Evolutionary conservation across 2,113 vertebrate species (phyloP).

Genomic region (Aldabrachelys gigantea): DNA sequence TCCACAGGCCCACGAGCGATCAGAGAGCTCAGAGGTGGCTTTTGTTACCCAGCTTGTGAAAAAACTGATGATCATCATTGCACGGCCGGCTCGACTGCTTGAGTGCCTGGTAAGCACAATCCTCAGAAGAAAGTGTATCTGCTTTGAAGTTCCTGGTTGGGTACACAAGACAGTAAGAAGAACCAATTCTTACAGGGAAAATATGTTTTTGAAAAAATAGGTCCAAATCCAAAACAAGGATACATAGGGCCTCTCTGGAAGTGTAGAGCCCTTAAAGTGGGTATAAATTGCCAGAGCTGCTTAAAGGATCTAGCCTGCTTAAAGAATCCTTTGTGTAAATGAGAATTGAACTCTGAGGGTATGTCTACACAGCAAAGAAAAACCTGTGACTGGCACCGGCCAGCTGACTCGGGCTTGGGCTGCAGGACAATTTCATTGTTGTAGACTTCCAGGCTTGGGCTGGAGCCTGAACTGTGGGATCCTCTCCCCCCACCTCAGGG

Average conservation of each 20-base stretch:
- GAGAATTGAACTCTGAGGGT: background rate
- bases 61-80: slow-evolving; percentile 97
- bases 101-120: slow-evolving; percentile 93
- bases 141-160: background rate
- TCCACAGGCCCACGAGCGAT: slow-evolving; percentile 92
- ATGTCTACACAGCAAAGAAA: background rate
- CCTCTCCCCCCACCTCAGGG: background rate
- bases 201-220: background rate
- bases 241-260: background rate
- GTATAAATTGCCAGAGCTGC: background rate
- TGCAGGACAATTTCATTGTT: background rate
- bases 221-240: background rate
- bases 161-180: background rate
- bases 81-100: slow-evolving; percentile 92
- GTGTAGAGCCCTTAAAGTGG: background rate
- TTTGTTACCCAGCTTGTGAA: slow-evolving; percentile 95
- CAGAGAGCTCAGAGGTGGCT: slow-evolving; percentile 93
- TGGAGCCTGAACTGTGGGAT: background rate
- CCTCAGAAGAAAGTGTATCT: rapidly evolving
- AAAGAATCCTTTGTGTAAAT: background rate
- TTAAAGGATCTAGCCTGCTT: background rate
- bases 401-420: background rate
- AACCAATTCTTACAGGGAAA: background rate
- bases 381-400: background rate
- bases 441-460: background rate